Conservation (phyloP, 53 echinoderm and acorn worm genomes). For the Astropecten irregularis region DNA sequence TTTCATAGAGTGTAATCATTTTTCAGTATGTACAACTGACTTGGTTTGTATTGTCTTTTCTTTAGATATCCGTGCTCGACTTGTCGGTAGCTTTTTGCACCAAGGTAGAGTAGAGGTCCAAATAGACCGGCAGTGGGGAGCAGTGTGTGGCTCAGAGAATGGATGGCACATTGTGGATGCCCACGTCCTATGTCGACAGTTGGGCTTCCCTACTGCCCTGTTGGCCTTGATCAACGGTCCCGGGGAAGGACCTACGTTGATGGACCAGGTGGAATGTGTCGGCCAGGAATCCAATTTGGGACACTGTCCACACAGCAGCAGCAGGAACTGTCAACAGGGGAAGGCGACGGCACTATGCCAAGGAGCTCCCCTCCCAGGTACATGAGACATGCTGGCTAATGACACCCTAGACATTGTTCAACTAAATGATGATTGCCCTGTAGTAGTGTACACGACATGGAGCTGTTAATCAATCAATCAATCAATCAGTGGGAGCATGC, state of each 20-base stretch:
- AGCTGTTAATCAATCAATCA: no score
- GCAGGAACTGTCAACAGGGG: background rate
- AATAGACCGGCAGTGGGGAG: background rate
- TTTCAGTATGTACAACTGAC: no score
- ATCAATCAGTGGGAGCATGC: no score
- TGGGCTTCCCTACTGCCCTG: background rate
- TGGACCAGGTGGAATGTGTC: background rate
- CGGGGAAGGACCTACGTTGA: background rate
- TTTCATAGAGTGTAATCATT: no score
- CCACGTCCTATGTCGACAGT: conserved; percentile 4
- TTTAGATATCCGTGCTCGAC: background rate
- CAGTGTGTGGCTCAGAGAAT: background rate
- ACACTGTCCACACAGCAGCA: background rate
- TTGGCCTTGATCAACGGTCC: background rate
- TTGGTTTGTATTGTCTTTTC: no score
- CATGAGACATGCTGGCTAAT: no score
- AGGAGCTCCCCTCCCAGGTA: background rate
- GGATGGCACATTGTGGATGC: background rate
- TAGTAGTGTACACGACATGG: no score
- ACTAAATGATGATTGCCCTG: no score
- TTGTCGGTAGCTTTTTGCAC: background rate
- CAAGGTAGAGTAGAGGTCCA: background rate
- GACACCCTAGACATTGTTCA: no score
- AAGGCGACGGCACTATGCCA: background rate
- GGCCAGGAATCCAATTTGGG: background rate